These are phyloP conservation scores for Amniataba percoides DNA, from an alignment of 2,797 vertebrate genomes.

Conservation along the genomic window DNA sequence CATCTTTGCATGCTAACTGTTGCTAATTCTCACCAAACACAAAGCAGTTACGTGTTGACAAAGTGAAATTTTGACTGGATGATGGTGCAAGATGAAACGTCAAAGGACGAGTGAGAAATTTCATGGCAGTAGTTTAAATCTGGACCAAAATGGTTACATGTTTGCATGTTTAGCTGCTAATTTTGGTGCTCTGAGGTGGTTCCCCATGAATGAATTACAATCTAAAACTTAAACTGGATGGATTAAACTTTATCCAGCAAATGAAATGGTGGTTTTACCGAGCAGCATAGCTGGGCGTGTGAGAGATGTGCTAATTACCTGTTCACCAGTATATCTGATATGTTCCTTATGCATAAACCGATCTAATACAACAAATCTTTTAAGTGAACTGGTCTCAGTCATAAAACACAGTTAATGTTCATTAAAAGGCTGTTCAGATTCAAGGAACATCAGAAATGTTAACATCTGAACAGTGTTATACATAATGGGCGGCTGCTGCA, in stretches of 20 bases:
- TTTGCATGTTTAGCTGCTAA: background rate
- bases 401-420: background rate
- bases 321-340: background rate
- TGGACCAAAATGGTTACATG: background rate
- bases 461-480: background rate
- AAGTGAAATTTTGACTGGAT: background rate
- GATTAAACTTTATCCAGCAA: background rate
- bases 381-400: background rate
- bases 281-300: background rate
- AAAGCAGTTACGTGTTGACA: background rate
- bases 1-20: background rate
- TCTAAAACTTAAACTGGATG: background rate
- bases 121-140: too few relatives aligned
- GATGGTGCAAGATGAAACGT: background rate
- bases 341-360: background rate
- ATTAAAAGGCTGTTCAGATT: constrained; percentile 4
- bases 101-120: background rate
- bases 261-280: background rate
- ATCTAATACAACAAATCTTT: background rate
- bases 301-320: background rate
- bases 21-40: background rate
- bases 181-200: background rate
- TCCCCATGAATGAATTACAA: background rate
- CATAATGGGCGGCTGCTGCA: background rate
- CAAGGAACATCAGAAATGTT: background rate